phyloP scores from a whole-genome alignment of 2,888 invertebrate genomes.

The Orthosia incerta region DNA sequence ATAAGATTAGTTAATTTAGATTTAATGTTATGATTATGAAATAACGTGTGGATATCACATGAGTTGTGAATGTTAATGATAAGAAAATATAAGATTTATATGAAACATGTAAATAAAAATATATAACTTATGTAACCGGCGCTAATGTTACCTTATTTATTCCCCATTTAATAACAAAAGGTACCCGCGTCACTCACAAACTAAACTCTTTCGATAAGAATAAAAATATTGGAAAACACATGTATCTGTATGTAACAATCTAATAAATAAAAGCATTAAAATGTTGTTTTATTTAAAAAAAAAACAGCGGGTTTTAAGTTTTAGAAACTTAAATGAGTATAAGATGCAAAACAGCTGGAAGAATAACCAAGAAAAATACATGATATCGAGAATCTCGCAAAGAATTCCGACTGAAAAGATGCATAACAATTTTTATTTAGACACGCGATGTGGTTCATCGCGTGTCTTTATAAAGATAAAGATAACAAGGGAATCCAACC shows the following conservation, averaged over 20 bases:
- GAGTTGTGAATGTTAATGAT: constrained; percentile 56
- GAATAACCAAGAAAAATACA: background rate
- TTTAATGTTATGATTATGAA: constrained; percentile 32
- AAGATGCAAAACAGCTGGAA: background rate
- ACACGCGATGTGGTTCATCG: constrained; percentile 1
- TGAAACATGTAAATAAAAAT: constrained; percentile 70
- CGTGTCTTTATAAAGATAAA: background rate
- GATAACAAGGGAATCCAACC: background rate
- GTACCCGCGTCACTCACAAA: constrained; percentile 81
- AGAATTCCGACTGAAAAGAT: background rate
- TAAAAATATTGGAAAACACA: constrained; percentile 60
- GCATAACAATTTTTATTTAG: background rate
- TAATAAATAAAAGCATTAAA: constrained; percentile 73
- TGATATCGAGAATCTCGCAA: background rate
- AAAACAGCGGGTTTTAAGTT: background rate
- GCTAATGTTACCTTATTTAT: constrained; percentile 90
- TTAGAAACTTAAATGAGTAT: background rate
- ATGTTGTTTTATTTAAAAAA: constrained; percentile 61
- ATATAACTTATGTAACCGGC: constrained; percentile 77
- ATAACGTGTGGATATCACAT: constrained; percentile 49
- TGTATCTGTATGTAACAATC: constrained; percentile 70
- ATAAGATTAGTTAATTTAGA: constrained; percentile 57
- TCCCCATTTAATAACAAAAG: constrained; percentile 76
- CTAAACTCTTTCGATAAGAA: constrained; percentile 57
- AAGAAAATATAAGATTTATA: constrained; percentile 56